Evolutionary conservation across 2,888 invertebrate species (phyloP).

Genomic region (Cyaniris semiargus): DNA sequence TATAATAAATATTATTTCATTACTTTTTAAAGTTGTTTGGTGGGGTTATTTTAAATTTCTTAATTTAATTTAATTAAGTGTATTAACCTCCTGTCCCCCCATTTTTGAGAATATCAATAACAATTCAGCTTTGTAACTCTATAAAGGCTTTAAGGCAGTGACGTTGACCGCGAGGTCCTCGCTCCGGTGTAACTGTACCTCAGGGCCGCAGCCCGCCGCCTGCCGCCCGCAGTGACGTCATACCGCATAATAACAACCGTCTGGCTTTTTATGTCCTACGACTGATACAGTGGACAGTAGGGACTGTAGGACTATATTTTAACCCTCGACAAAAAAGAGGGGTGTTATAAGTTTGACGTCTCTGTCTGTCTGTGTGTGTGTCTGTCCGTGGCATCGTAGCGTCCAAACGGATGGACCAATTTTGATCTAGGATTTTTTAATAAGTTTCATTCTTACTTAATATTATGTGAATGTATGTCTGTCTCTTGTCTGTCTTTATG

Average conservation of each 20-base stretch:
- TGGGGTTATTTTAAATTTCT: too few relatives aligned
- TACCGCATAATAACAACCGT: background rate
- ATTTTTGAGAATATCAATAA: too few relatives aligned
- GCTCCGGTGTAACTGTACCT: background rate
- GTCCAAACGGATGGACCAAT: background rate
- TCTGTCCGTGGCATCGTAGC: background rate
- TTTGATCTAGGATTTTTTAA: background rate
- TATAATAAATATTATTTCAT: too few relatives aligned
- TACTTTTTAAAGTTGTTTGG: too few relatives aligned
- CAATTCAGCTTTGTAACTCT: too few relatives aligned
- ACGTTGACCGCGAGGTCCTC: constrained; percentile 22
- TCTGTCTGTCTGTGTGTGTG: background rate
- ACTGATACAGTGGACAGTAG: background rate
- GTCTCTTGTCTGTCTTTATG: too few relatives aligned
- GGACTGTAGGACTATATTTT: background rate
- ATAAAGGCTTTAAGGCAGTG: background rate
- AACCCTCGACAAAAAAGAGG: background rate
- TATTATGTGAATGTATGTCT: too few relatives aligned
- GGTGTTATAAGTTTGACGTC: background rate
- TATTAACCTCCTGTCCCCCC: too few relatives aligned
- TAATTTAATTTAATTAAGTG: too few relatives aligned
- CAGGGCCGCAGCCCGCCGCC: background rate
- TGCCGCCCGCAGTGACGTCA: background rate
- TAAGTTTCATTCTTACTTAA: too few relatives aligned
- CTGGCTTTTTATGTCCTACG: background rate